Evolutionary conservation across 2,888 invertebrate genomes (phyloP).

Genomic region (Andrena haemorrhoa): DNA sequence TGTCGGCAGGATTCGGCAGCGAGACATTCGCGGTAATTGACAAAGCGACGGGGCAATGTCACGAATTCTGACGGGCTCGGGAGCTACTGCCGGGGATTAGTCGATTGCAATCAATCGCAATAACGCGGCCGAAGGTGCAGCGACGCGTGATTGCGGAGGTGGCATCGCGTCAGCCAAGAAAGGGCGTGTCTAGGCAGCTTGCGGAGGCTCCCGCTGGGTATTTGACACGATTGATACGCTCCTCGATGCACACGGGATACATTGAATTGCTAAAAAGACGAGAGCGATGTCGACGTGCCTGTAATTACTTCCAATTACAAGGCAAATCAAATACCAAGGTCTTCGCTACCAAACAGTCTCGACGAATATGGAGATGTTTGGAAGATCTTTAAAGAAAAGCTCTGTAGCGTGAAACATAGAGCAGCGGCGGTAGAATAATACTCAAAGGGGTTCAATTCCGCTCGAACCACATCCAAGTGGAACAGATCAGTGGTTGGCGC

Average conservation of each 20-base stretch:
- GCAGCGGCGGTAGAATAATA: no score
- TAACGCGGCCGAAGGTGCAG: conserved; percentile 49
- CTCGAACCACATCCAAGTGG: no score
- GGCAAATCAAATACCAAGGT: no score
- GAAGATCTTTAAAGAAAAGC: no score
- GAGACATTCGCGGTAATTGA: conserved; percentile 47
- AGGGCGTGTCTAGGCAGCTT: conserved; percentile 11
- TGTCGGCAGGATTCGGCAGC: conserved; percentile 13
- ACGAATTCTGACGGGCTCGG: conserved; percentile 43
- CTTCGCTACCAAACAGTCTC: no score
- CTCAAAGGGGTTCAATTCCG: no score
- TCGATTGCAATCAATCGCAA: conserved; percentile 63
- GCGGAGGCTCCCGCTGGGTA: conserved; percentile 28
- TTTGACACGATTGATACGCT: neutral
- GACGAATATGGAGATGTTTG: no score
- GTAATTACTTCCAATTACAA: no score
- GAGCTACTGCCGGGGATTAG: conserved; percentile 53
- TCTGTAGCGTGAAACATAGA: no score
- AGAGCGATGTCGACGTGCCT: no score
- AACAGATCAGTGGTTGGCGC: no score
- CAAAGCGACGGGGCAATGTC: conserved; percentile 30
- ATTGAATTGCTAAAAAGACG: neutral
- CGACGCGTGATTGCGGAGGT: conserved; percentile 32
- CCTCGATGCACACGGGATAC: neutral
- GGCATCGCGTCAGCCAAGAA: conserved; percentile 45